These are phyloP conservation scores for Hippocampus mohnikei DNA, from an alignment of 2,113 vertebrate genomes.

Conservation along the genomic window DNA sequence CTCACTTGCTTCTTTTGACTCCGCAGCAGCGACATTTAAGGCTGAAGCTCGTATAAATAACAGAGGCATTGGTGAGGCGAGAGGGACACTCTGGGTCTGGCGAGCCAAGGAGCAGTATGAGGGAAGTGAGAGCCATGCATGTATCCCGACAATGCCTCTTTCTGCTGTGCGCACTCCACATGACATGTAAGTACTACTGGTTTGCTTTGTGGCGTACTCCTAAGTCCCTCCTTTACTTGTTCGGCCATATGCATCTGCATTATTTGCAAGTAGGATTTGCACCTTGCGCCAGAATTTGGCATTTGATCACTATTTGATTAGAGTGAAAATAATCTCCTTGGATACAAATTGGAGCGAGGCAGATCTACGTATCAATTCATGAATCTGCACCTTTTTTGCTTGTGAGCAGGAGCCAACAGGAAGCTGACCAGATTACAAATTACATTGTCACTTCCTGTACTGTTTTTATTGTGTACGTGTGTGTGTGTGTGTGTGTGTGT, in stretches of 20 bases:
- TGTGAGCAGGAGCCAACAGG: neutral
- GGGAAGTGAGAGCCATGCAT: slow-evolving; percentile 39
- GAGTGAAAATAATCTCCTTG: neutral
- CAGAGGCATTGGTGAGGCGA: slow-evolving; percentile 21
- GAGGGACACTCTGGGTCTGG: slow-evolving; percentile 36
- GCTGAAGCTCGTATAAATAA: slow-evolving; percentile 59
- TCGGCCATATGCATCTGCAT: neutral
- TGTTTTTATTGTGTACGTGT: neutral
- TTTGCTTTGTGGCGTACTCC: slow-evolving; percentile 1
- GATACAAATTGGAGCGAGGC: neutral
- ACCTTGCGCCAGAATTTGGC: neutral
- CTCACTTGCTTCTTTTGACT: slow-evolving; percentile 33
- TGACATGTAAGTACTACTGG: slow-evolving; percentile 69
- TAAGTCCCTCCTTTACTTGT: neutral
- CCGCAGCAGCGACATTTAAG: slow-evolving; percentile 41
- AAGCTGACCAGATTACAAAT: neutral
- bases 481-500: too few species aligned
- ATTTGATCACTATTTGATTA: neutral
- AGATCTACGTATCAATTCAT: too few species aligned
- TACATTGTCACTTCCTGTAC: neutral
- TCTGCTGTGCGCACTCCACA: slow-evolving; percentile 50
- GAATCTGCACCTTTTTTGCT: too few species aligned
- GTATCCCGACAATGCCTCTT: slow-evolving; percentile 32
- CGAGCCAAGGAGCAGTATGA: slow-evolving; percentile 35
- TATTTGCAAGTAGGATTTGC: neutral